Base-by-base conservation (phyloP, 2,888 invertebrate species). In the Eupithecia vulgata region DNA sequence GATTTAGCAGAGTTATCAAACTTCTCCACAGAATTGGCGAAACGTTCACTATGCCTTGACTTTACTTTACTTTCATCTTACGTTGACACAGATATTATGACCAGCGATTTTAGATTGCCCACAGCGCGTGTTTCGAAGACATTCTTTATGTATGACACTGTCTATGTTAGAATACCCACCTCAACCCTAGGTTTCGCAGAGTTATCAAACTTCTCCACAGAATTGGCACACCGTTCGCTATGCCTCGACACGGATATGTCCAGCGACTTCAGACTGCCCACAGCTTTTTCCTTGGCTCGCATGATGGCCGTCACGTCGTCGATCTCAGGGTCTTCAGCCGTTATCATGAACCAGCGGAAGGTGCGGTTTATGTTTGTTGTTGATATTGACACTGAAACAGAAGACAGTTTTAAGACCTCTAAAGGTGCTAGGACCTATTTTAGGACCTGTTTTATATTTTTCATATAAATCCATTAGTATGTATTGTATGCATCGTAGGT, bases 301-400 rank as follows among this genome's bases (percentile, higher is more conserved):
- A 83, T 81, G 45, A 84, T 85, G 57, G 87, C 85, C 21, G 85
- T 83, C 0, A 83, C 85, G 48, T 86, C 83, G 75, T 93, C 94
- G 10, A 90, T 82, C 0, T 87, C 86, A 0, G 94, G 93, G 68
- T 93, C 91, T 68, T 94, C 94, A 0, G 89, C 92, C 0, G 93
- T 93, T 71, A 94, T 91, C 93, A 94, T 93, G 82, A 93, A 94
- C 87, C 88, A 88, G 25, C 88, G 87, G 79, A 94, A 94, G 0
- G 91, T 87, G 0, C 88, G 87, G 1, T 80, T 83, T 0, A 42
- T 34, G 21, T 84, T 75, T 8, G 75, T 82, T 0, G 90, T 79
- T n/a, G 82, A 80, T 25, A 93, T 78, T 13, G 84, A 85, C 71
- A 93, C 93, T 92, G 79, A n/a, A 45, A 30, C 21, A 52, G 5